Evolutionary conservation across 2,797 vertebrate genomes (phyloP), one percentile per base, ranked within the genome.

Genomic region (Platalea minor): DNA sequence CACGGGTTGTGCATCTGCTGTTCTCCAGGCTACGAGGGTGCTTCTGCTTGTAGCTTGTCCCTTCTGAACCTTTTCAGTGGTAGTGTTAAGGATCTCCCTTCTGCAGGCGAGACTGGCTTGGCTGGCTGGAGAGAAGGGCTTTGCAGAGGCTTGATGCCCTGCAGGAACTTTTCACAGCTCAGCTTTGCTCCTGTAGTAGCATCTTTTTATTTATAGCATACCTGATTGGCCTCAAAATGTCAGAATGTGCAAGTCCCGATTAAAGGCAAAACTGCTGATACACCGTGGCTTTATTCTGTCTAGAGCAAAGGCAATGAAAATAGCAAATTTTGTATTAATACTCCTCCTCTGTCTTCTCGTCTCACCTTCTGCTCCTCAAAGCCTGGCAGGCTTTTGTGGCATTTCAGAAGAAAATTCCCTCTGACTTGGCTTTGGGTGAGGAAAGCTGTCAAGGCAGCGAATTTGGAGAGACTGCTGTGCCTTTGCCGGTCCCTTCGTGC

Each of bases 201-300:
- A 46, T 82, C 41, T 60, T 61, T 64, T 75, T 93, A 51, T 93
- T 91, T 77, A 45, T 37, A 51, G 63, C 3, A 11, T 50, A 90
- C 83, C 83, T 92, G 63, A 7, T 37, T 87, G 90, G 88, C 95
- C 91, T 93, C 90, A 83, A 95, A 95, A 78, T 14, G 90, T 95
- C 94, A 77, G 45, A 54, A 37, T 4, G 43, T 63, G 60, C 64
- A 20, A 48, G 84, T 67, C 85, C 89, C 11, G 57, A 83, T 92
- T 7, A 93, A 92, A 96, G 74, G 63, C 39, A 69, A 31, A 82
- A 37, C 63, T 56, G 73, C 93, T 28, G 51, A n/a, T 70, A 18
- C 63, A 9, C 39, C 1, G 4, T 17, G 85, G 76, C 88, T 86
- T 95, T 41, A 13, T 91, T 84, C 89, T 84, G 69, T 69, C 76